Evolutionary conservation across 2,888 invertebrate species (phyloP).

Genomic region (Adelphocoris suturalis): DNA sequence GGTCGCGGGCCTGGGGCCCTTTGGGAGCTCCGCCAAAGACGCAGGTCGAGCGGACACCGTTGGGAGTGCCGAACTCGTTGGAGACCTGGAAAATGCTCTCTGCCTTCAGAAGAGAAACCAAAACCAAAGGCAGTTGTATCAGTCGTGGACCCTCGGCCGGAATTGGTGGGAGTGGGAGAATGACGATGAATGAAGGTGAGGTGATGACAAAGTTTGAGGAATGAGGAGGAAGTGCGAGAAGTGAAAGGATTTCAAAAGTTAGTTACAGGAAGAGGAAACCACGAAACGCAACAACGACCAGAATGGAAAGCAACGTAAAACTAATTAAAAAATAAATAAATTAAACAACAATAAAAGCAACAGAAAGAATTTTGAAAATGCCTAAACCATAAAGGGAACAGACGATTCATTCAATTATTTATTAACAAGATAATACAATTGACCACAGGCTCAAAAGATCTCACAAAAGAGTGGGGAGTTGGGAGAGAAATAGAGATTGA

Average conservation of each 20-base stretch:
- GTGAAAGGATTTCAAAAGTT: constrained; percentile 6
- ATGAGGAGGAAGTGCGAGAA: constrained; percentile 12
- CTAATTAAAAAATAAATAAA: background rate
- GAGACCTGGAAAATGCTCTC: constrained; percentile 83
- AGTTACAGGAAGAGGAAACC: constrained; percentile 42
- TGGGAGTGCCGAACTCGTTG: constrained; percentile 92
- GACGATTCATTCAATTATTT: too few species aligned
- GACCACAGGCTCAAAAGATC: too few species aligned
- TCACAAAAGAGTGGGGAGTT: too few species aligned
- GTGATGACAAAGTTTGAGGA: background rate
- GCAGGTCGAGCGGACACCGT: constrained; percentile 93
- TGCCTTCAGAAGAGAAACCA: constrained; percentile 61
- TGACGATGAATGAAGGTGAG: constrained; percentile 49
- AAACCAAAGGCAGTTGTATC: constrained; percentile 35
- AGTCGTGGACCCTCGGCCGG: constrained; percentile 40
- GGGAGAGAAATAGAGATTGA: too few species aligned
- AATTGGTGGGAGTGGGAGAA: background rate
- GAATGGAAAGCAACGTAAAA: constrained; percentile 7
- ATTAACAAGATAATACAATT: too few species aligned
- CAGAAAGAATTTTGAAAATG: too few species aligned
- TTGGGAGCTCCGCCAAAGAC: constrained; percentile 99
- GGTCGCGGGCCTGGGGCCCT: constrained; percentile 91
- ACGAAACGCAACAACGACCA: constrained; percentile 49
- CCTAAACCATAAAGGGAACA: too few species aligned
- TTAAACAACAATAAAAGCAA: background rate